Percentiles rank a stretch among this genome's conserved stretches.
Conservation (phyloP, 1,140 invertebrate species). For the Drosophila kanapiae region DNA sequence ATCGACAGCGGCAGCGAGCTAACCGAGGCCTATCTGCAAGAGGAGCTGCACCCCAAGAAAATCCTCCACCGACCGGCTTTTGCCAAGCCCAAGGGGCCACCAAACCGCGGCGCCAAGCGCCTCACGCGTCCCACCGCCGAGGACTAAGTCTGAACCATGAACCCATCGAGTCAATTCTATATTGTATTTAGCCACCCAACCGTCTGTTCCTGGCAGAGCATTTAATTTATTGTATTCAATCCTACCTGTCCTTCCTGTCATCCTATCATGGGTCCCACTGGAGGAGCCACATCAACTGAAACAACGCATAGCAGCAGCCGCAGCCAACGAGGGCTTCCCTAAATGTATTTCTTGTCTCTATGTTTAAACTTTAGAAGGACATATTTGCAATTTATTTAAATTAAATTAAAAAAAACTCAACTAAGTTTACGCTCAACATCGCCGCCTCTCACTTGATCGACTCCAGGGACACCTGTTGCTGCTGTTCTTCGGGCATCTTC, state of each 20-base stretch:
- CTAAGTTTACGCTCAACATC: conserved; percentile 17
- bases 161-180: conserved; percentile 42
- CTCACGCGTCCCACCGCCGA: conserved; percentile 87
- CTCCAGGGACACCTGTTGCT: conserved; percentile 55
- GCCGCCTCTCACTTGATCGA: conserved; percentile 52
- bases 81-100: conserved; percentile 97
- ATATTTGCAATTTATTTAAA: conserved; percentile 83
- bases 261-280: conserved; percentile 2
- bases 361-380: conserved; percentile 54
- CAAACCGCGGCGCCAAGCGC: conserved; percentile 95
- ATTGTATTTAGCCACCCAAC: conserved; percentile 16
- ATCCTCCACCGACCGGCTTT: conserved; percentile 96
- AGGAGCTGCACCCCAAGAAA: conserved; percentile 97
- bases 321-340: conserved; percentile 69
- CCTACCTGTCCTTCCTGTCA: too few relatives aligned
- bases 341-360: conserved; percentile 62
- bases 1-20: conserved; percentile 95
- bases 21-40: conserved; percentile 95
- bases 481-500: conserved; percentile 53
- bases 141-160: conserved; percentile 67
- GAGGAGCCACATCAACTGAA: conserved; percentile 47
- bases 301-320: conserved; percentile 60
- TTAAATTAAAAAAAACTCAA: conserved; percentile 52
- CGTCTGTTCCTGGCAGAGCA: conserved; percentile 56
- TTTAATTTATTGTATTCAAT: conserved; percentile 67